These are phyloP conservation scores for Pyrocoelia pectoralis DNA, from an alignment of 2,888 invertebrate species.

Conservation along the genomic window DNA sequence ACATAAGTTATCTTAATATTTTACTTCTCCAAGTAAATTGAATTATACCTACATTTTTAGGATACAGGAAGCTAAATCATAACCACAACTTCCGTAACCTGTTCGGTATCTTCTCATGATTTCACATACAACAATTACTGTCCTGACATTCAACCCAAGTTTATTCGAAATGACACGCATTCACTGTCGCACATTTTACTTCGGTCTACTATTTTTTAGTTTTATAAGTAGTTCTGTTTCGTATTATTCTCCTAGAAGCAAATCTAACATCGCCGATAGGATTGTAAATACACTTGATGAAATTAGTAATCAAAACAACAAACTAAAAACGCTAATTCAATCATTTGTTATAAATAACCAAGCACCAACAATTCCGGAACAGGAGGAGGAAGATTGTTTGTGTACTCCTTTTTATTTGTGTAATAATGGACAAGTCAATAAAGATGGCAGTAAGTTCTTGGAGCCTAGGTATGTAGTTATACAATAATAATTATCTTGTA, in stretches of 20 bases:
- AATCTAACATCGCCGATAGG: background rate
- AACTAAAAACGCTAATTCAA: background rate
- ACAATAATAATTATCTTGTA: no score
- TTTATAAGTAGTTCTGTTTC: background rate
- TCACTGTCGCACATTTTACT: no score
- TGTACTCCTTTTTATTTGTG: conserved; percentile 11
- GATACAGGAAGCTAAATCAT: background rate
- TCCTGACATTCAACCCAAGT: no score
- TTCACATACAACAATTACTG: no score
- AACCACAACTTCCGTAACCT: conserved; percentile 12
- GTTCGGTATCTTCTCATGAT: background rate
- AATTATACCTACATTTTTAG: no score
- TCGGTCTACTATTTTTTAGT: background rate
- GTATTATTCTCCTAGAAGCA: background rate
- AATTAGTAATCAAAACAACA: background rate
- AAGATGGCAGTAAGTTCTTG: background rate
- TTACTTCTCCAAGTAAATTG: no score
- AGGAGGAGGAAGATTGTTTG: background rate
- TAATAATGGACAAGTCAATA: background rate
- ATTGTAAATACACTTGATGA: background rate
- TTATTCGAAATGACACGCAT: no score
- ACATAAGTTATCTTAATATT: no score
- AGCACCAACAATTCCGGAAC: background rate
- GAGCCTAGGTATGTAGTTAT: background rate
- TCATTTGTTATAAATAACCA: background rate